Percentiles rank a stretch among this genome's conserved stretches.
Evolutionary conservation across 2,797 vertebrate genomes (phyloP).

Genomic region (Brachymystax lenok): DNA sequence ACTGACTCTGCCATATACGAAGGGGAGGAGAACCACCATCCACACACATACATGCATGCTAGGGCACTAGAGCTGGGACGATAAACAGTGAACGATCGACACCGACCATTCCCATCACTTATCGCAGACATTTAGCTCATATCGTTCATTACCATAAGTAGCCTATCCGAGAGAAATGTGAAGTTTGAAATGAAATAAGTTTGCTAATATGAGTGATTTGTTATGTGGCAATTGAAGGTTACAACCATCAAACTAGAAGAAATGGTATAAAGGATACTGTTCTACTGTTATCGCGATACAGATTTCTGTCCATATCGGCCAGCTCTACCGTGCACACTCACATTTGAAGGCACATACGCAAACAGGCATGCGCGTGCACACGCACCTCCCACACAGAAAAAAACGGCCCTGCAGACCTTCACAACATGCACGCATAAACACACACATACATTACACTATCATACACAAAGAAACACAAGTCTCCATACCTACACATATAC

Average conservation of each 20-base stretch:
- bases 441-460: slow-evolving; percentile 1
- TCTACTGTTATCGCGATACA: too few relatives aligned
- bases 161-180: too few relatives aligned
- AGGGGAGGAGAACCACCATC: neutral
- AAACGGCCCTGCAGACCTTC: neutral
- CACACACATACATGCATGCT: slow-evolving; percentile 1
- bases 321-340: neutral
- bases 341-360: neutral
- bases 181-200: too few relatives aligned
- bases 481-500: neutral
- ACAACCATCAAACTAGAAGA: too few relatives aligned
- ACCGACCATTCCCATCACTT: too few relatives aligned
- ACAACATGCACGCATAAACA: slow-evolving; percentile 4
- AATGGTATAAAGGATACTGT: neutral
- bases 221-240: too few relatives aligned
- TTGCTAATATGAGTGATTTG: too few relatives aligned
- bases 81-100: too few relatives aligned
- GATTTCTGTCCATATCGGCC: too few relatives aligned
- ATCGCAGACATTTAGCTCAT: too few relatives aligned
- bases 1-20: neutral
- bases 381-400: neutral
- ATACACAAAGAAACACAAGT: neutral
- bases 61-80: too few relatives aligned
- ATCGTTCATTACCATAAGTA: too few relatives aligned
- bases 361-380: slow-evolving; percentile 1